Conservation (phyloP, 2,113 vertebrate species). For the Rhinichthys klamathensis region DNA sequence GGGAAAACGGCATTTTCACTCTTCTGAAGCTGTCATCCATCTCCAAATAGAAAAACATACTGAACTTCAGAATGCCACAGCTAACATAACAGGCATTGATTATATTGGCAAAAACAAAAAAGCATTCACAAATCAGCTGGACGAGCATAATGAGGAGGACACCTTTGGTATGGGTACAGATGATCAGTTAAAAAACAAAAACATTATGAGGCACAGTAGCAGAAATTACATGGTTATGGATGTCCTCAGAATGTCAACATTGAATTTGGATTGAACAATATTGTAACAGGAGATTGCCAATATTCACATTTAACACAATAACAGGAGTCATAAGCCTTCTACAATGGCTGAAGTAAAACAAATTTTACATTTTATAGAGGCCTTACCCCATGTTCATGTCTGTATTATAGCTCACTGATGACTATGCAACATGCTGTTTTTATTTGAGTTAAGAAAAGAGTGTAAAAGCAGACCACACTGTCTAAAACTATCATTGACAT, state of each 20-base stretch:
- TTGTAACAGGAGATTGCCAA: background rate
- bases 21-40: background rate
- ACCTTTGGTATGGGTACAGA: too few relatives aligned
- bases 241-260: background rate
- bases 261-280: background rate
- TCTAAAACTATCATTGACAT: background rate
- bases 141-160: background rate
- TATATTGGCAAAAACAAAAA: background rate
- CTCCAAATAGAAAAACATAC: background rate
- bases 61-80: background rate
- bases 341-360: too few relatives aligned
- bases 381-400: background rate
- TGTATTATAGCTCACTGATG: background rate
- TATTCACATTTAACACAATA: background rate
- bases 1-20: background rate
- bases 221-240: background rate
- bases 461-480: background rate
- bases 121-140: background rate
- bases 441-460: background rate
- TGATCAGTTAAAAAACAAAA: too few relatives aligned
- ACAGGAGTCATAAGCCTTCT: background rate
- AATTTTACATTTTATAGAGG: background rate
- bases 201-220: background rate
- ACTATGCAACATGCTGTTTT: background rate
- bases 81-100: background rate